These are phyloP conservation scores for Phallusia fumigata DNA, from an alignment of 23 tunicate species.

Conservation along the genomic window DNA sequence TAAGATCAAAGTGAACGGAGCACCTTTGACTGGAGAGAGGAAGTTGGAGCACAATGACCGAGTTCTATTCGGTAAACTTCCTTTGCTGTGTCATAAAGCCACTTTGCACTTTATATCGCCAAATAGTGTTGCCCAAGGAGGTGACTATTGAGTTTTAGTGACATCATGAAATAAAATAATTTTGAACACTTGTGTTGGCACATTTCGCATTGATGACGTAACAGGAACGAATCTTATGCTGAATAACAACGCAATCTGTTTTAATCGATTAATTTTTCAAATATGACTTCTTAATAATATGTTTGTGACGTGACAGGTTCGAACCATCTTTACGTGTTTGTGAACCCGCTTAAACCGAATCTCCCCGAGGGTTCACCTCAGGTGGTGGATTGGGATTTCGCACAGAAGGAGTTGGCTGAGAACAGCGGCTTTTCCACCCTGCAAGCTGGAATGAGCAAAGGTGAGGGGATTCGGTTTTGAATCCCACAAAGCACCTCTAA, in stretches of 20 bases:
- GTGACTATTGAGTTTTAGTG: too few species aligned
- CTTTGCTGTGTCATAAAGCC: too few species aligned
- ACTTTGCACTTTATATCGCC: too few species aligned
- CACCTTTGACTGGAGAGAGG: slow-evolving; percentile 92
- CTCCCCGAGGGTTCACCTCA: slow-evolving; percentile 77
- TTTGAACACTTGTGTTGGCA: too few species aligned
- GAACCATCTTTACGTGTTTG: slow-evolving; percentile 87
- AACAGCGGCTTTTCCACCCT: slow-evolving; percentile 88
- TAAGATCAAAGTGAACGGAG: slow-evolving; percentile 89
- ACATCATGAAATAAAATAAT: too few species aligned
- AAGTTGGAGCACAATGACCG: slow-evolving; percentile 91
- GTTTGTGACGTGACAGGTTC: slow-evolving; percentile 56
- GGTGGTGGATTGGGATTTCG: slow-evolving; percentile 95
- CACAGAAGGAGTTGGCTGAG: slow-evolving; percentile 98
- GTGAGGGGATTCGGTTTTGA: slow-evolving; percentile 21
- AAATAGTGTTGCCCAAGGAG: too few species aligned
- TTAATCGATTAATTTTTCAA: too few species aligned
- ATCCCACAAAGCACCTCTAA: not conserved
- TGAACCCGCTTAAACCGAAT: slow-evolving; percentile 79
- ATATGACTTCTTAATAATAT: too few species aligned
- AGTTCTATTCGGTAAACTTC: slow-evolving; percentile 84
- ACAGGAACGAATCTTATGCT: too few species aligned
- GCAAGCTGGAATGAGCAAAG: slow-evolving; percentile 86
- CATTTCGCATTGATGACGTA: too few species aligned
- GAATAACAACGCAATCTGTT: too few species aligned